Percentiles rank a stretch among this genome's conserved stretches.
Evolutionary conservation across 2,797 vertebrate genomes (phyloP).

Genomic region (Brachyalestes nurse): DNA sequence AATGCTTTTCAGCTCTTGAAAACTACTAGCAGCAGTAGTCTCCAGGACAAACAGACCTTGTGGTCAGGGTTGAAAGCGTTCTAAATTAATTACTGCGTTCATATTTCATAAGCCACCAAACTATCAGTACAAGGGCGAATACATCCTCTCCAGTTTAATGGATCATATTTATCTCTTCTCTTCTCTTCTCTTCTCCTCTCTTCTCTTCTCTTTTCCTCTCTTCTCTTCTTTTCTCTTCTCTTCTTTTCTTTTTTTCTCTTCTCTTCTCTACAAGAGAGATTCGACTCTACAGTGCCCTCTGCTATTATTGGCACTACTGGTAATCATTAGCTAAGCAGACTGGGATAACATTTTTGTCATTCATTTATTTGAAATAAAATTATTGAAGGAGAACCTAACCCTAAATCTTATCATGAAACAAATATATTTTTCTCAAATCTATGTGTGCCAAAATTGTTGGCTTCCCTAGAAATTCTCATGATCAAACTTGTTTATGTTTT

Average conservation of each 20-base stretch:
- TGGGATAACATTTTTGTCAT: too few species aligned
- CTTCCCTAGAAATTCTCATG: too few species aligned
- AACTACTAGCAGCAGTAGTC: not conserved
- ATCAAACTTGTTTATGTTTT: too few species aligned
- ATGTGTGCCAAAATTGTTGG: too few species aligned
- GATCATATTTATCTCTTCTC: not conserved
- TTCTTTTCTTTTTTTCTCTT: not conserved
- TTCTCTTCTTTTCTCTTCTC: not conserved
- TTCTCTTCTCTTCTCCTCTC: not conserved
- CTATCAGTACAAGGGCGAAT: not conserved
- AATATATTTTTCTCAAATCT: too few species aligned
- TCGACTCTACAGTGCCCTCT: too few species aligned
- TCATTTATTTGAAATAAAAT: too few species aligned
- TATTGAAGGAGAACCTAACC: too few species aligned
- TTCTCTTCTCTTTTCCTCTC: not conserved
- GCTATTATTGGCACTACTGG: too few species aligned
- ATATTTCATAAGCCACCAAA: not conserved
- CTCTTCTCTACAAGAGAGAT: too few species aligned
- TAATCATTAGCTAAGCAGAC: too few species aligned
- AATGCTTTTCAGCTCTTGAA: not conserved
- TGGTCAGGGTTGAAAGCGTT: not conserved
- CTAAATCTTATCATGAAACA: too few species aligned
- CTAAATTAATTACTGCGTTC: constrained; percentile 34
- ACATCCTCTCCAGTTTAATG: not conserved
- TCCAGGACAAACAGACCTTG: not conserved